Evolutionary conservation across 2,888 invertebrate species (phyloP).

Genomic region (Leucoptera coffeella): DNA sequence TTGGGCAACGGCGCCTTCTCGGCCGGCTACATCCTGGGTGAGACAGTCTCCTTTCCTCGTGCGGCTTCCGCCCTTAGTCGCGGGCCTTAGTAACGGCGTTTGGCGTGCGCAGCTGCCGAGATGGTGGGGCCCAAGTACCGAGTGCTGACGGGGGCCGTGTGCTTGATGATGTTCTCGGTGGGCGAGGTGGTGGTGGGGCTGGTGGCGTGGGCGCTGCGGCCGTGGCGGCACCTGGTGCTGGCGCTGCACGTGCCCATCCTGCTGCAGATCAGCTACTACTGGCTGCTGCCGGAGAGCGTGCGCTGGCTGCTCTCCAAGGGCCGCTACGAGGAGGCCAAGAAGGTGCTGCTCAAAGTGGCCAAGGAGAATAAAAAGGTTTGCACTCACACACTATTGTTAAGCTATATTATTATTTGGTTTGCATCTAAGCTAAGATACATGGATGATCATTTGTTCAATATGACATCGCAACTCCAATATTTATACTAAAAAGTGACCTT

Average conservation of each 20-base stretch:
- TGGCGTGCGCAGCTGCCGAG: conserved; percentile 69
- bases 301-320: conserved; percentile 73
- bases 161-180: conserved; percentile 65
- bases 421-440: no score
- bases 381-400: no score
- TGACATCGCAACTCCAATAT: no score
- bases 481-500: no score
- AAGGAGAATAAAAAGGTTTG: conserved; percentile 44
- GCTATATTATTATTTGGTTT: no score
- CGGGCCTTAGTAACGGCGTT: no score
- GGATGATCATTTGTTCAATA: no score
- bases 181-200: conserved; percentile 69
- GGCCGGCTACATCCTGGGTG: conserved; percentile 19
- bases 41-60: no score
- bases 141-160: conserved; percentile 66
- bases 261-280: conserved; percentile 60
- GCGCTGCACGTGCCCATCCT: conserved; percentile 66
- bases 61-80: no score
- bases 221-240: conserved; percentile 65
- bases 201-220: conserved; percentile 61
- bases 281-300: conserved; percentile 68
- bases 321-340: conserved; percentile 56
- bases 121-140: conserved; percentile 69
- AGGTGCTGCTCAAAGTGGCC: conserved; percentile 56
- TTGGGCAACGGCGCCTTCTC: conserved; percentile 32